A percentile compares a stretch with the other conserved stretches of the same genome.
phyloP scores from a whole-genome alignment of 2,797 vertebrate species.

The Chrysocyon brachyurus region DNA sequence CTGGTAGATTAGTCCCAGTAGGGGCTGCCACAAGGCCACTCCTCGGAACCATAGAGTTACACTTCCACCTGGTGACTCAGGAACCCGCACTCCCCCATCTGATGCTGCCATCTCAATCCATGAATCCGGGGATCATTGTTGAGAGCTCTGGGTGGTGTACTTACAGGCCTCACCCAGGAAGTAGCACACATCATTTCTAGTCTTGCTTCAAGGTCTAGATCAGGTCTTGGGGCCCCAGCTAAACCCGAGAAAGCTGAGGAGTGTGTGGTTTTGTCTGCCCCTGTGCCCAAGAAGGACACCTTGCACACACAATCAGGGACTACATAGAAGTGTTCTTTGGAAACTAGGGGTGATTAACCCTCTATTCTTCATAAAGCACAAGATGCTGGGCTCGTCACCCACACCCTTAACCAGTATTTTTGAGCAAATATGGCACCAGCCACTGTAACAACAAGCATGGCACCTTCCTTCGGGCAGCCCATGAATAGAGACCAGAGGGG shows the following conservation, averaged over 20 bases:
- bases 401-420: not conserved
- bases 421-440: not conserved
- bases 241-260: not conserved
- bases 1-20: not conserved
- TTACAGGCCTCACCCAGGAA: not conserved
- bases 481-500: not conserved
- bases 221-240: not conserved
- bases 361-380: constrained; percentile 5
- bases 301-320: not conserved
- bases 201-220: not conserved
- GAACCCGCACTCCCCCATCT: not conserved
- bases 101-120: not conserved
- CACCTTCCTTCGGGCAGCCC: not conserved
- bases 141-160: not conserved
- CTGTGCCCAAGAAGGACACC: not conserved
- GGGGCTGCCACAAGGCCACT: not conserved
- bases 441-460: not conserved
- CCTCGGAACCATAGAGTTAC: not conserved
- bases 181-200: not conserved
- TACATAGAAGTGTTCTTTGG: not conserved
- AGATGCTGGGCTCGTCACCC: not conserved
- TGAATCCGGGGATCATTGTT: not conserved
- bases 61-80: not conserved
- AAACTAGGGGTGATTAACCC: not conserved
- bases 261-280: not conserved